Percentiles rank a stretch among this genome's conserved stretches.
Conservation (phyloP, 2,888 invertebrate species). For the Drosophila pseudotakahashii region DNA sequence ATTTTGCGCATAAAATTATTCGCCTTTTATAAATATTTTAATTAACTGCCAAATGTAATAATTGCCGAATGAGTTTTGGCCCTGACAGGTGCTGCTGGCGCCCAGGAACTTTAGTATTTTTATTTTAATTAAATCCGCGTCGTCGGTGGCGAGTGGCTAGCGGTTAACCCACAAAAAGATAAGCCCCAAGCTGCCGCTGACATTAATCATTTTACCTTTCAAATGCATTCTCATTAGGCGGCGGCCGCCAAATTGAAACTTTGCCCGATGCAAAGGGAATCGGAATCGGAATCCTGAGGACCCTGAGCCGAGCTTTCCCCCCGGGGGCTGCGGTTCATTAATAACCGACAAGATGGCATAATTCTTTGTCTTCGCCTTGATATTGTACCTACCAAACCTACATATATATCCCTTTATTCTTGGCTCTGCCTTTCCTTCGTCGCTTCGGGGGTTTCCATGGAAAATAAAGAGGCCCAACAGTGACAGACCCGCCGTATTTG, state of each 20-base stretch:
- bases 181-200: constrained; percentile 33
- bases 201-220: constrained; percentile 53
- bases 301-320: too few species aligned
- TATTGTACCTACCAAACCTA: too few species aligned
- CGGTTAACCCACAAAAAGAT: constrained; percentile 37
- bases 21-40: constrained; percentile 48
- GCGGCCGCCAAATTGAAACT: constrained; percentile 43
- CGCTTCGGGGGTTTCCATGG: constrained; percentile 29
- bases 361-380: constrained; percentile 43
- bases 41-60: constrained; percentile 51
- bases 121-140: constrained; percentile 47
- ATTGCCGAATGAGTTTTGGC: constrained; percentile 22
- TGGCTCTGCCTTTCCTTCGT: constrained; percentile 4
- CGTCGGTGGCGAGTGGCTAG: constrained; percentile 14
- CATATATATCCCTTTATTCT: constrained; percentile 18
- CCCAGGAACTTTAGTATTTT: constrained; percentile 27
- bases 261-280: constrained; percentile 25
- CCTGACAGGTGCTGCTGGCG: constrained; percentile 45
- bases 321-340: constrained; percentile 42
- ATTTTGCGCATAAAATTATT: constrained; percentile 35
- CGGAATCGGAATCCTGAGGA: constrained; percentile 4
- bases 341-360: constrained; percentile 47
- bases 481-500: constrained; percentile 15
- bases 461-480: constrained; percentile 20
- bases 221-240: constrained; percentile 42